Evolutionary conservation across 1,140 invertebrate species (phyloP).

Genomic region (Pantala flavescens): DNA sequence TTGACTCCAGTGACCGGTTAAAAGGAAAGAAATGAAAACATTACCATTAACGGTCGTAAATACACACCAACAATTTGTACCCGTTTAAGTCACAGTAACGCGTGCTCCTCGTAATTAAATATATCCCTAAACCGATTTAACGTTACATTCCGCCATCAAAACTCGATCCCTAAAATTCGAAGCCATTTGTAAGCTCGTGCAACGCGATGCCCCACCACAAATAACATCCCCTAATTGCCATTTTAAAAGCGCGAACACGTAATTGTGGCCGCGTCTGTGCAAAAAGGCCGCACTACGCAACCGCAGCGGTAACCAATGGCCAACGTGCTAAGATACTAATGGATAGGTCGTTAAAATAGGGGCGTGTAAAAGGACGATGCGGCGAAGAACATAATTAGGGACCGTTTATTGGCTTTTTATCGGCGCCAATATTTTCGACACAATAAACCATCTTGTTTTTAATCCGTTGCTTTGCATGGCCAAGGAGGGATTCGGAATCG

Average conservation of each 20-base stretch:
- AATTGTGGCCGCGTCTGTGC: neutral
- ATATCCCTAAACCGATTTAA: neutral
- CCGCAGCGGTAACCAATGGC: neutral
- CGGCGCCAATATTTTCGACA: neutral
- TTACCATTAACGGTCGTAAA: too few species aligned
- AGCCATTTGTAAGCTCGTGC: neutral
- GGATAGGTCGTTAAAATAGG: neutral
- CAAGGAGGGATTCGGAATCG: too few species aligned
- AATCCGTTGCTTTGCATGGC: too few species aligned
- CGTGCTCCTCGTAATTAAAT: too few species aligned
- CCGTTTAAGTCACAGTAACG: too few species aligned
- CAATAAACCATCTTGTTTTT: neutral
- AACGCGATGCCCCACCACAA: neutral
- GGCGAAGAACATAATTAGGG: neutral
- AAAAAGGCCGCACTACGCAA: neutral
- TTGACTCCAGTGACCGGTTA: too few species aligned
- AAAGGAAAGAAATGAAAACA: too few species aligned
- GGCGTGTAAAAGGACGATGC: neutral
- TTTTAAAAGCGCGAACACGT: slow-evolving; percentile 6
- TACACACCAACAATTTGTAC: too few species aligned
- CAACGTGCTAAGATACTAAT: neutral
- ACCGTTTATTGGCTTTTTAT: neutral
- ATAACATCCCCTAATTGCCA: neutral
- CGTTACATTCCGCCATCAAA: neutral
- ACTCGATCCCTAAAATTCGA: neutral